Evolutionary conservation across 2,888 invertebrate species (phyloP), one percentile per base, ranked within the genome.

Genomic region (Nipponacmea schrenckii): DNA sequence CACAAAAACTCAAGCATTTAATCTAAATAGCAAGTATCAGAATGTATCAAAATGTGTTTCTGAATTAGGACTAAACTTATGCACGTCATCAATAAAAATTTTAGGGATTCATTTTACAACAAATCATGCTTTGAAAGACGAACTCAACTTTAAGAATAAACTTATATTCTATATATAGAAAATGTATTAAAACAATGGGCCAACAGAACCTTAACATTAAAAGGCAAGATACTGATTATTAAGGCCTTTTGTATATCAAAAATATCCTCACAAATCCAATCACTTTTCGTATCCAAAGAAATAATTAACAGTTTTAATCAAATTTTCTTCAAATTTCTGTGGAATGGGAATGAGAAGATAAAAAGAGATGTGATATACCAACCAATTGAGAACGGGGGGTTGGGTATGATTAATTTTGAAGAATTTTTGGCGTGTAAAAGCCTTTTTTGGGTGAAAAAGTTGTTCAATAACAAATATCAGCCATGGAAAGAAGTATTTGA

Each of bases 361-460:
- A 56, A 56, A 24, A 56, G 10, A 0, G 1, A 24, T 8, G 20
- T 56, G 20, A 56, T 56, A 20, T 20, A 20, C 20, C 10, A 24
- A 56, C 56, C 20, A 24, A 24, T 15, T 56, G 10, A 56, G 24
- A 56, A 3, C 24, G 20, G 56, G 93, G 91, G 86, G 96, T 93
- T 90, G 95, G 93, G 90, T 10, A 39, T 39, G 39, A 39, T 39
- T 39, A 39, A 39, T 39, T 39, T 39, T 39, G 39, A 39, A 39
- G 39, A 39, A 39, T 39, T 39, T 39, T 5, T 39, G 39, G 39
- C 39, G 39, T 39, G 39, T 39, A 39, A 39, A 39, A 39, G 39
- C 39, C 39, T 39, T 8, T 39, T 39, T 39, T 39, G 39, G 39
- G 39, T 39, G 10, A 39, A 39, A 39, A 39, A 39, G 39, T 39